Base-by-base conservation (phyloP, 2,797 vertebrate genomes). In the Mus spretus region DNA sequence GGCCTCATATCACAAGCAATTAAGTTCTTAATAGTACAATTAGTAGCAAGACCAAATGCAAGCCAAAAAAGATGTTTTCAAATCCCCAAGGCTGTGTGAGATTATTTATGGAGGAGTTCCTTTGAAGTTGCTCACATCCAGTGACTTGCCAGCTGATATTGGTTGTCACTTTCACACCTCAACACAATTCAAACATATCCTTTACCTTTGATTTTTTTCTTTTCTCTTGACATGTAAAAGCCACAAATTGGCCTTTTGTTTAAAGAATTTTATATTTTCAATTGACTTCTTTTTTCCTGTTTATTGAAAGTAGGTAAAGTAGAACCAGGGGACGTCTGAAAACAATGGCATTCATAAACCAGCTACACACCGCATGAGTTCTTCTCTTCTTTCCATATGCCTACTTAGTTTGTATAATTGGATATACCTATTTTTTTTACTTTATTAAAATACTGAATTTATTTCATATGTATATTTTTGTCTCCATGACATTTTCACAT, bases 361-460 rank as follows among this genome's bases (percentile, higher is more conserved):
- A 78, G 80, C 22, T 79, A 4, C 57, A 78, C 85, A 96, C 61
- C 72, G 57, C n/a, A 28, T 78, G 24, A 0, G 78, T 87, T 74
- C 47, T 75, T 79, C 81, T 72, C n/a, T 9, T 26, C 81, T 81
- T 47, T 53, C 5, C 6, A 50, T 47, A 88, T 61, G 53, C 24
- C 44, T 77, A 44, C 8, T 89, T 88, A 65, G 13, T 55, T 40
- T 20, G 13, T n/a, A 72, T 87, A 20, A 37, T 22, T 94, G 63
- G 17, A 55, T 84, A 82, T 92, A 81, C 7, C 13, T 55, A n/a
- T 14, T 55, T 13, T 53, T 55, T 22, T 59, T 98, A 98, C 98
- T 98, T 98, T 98, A 98, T 98, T 98, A 99, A 99, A 99, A 99
- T 99, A 99, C 98, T 98, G 98, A 98, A 98, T 96, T 99, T 99